Evolutionary conservation across 2,113 vertebrate species (phyloP).

Genomic region (Calidris pugnax): DNA sequence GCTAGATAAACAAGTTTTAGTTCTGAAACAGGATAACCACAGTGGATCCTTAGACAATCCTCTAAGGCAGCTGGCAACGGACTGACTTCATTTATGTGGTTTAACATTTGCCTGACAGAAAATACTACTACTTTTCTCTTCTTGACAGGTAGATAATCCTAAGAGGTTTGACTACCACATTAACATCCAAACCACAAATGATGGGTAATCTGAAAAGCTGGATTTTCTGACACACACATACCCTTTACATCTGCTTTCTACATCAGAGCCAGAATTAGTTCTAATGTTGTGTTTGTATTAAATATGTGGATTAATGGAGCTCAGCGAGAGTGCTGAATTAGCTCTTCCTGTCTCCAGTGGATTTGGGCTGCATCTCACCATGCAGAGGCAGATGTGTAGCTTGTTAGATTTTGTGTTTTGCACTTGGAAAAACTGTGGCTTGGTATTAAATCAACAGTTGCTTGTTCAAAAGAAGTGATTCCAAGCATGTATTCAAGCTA

Average conservation of each 20-base stretch:
- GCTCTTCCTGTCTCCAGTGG: constrained; percentile 54
- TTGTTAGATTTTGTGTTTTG: not conserved
- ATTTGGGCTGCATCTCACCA: constrained; percentile 7
- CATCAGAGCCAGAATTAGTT: constrained; percentile 63
- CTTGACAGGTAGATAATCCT: constrained; percentile 68
- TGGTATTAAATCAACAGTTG: constrained; percentile 22
- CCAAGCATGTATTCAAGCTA: not conserved
- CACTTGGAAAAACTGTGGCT: not conserved
- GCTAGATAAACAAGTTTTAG: constrained; percentile 57
- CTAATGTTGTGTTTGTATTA: constrained; percentile 59
- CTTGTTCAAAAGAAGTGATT: not conserved
- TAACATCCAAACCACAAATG: constrained; percentile 64
- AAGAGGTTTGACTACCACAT: constrained; percentile 58
- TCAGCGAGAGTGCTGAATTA: constrained; percentile 59
- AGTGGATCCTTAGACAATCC: constrained; percentile 36
- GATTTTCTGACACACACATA: constrained; percentile 51
- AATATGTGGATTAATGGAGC: constrained; percentile 64
- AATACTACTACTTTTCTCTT: constrained; percentile 36
- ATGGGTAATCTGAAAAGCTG: constrained; percentile 63
- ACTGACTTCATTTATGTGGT: constrained; percentile 60
- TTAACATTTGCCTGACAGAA: constrained; percentile 62
- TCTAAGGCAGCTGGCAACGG: constrained; percentile 50
- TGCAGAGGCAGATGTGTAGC: constrained; percentile 24
- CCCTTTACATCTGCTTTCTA: constrained; percentile 55
- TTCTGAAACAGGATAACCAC: constrained; percentile 48